Percentiles rank a stretch among this genome's conserved stretches.
Conservation (phyloP, 2,113 vertebrate genomes). For the Oryzias melastigma region DNA sequence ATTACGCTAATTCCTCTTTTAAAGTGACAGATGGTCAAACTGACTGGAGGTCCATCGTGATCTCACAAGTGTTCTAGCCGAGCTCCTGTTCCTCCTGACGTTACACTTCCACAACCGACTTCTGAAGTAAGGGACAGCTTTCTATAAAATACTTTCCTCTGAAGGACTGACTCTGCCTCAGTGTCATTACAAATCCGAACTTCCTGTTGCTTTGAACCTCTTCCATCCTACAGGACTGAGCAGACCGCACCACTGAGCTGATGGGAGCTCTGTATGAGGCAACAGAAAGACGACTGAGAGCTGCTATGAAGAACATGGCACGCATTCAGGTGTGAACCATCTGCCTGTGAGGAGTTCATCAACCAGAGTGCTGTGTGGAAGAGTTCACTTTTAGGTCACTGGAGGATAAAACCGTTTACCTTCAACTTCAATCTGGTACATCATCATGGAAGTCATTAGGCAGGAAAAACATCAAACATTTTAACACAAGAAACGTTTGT, state of each 20-base stretch:
- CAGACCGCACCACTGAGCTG: too few species aligned
- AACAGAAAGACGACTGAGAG: conserved; percentile 36
- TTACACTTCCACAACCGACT: conserved; percentile 3
- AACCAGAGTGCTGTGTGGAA: not conserved
- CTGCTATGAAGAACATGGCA: conserved; percentile 42
- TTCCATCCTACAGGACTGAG: not conserved
- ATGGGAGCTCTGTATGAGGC: not conserved
- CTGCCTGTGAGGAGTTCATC: conserved; percentile 41
- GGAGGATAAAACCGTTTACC: too few species aligned
- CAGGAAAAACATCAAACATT: too few species aligned
- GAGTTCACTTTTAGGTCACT: too few species aligned
- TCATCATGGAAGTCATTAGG: too few species aligned
- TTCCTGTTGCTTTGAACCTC: not conserved
- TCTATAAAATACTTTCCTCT: not conserved
- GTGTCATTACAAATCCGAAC: not conserved
- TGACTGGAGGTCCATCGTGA: conserved; percentile 14
- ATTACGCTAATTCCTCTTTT: conserved; percentile 5
- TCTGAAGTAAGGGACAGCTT: conserved; percentile 29
- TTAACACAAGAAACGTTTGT: too few species aligned
- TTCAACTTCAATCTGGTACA: too few species aligned
- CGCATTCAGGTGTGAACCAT: conserved; percentile 48
- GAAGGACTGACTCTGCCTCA: not conserved
- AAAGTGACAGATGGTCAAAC: conserved; percentile 57
- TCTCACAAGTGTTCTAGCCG: conserved; percentile 40
- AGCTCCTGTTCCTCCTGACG: conserved; percentile 47